Percentiles rank a stretch among this genome's conserved stretches.
Conservation (phyloP, 2,113 vertebrate genomes). For the Megaceryle maxima region DNA sequence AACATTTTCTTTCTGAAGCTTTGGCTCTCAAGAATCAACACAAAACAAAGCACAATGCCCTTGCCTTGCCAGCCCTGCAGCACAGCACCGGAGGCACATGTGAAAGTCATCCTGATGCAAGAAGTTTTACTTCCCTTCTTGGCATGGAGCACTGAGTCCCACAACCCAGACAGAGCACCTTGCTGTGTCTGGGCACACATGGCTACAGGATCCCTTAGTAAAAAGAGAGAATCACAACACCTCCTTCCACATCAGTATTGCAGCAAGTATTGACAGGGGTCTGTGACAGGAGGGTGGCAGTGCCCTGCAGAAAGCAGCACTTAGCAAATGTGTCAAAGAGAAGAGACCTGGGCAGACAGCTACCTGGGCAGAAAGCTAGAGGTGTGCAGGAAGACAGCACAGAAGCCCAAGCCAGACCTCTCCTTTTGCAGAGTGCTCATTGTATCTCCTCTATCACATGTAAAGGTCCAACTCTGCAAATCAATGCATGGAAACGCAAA, state of each 20-base stretch:
- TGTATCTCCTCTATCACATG: not conserved
- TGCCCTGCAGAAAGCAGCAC: not conserved
- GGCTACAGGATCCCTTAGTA: not conserved
- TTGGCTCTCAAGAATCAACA: not conserved
- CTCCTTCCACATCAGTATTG: rapidly evolving
- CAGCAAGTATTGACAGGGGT: not conserved
- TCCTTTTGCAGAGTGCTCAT: not conserved
- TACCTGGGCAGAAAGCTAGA: not conserved
- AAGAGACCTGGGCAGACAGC: not conserved
- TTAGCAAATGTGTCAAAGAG: not conserved
- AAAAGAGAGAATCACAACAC: not conserved
- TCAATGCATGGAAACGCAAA: not conserved
- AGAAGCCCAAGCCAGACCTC: not conserved
- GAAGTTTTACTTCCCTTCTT: not conserved
- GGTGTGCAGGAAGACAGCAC: not conserved
- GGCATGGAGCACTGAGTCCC: not conserved
- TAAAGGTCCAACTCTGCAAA: not conserved
- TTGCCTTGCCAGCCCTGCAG: not conserved
- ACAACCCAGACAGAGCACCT: not conserved
- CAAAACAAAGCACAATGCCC: slow-evolving; percentile 14
- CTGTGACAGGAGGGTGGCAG: not conserved
- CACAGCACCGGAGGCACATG: not conserved
- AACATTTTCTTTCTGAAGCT: not conserved
- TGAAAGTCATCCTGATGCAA: not conserved
- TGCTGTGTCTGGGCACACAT: not conserved